A percentile compares a stretch with the other conserved stretches of the same genome.
Evolutionary conservation across 1,140 invertebrate species (phyloP).

Genomic region (Aphaenogaster rudis): DNA sequence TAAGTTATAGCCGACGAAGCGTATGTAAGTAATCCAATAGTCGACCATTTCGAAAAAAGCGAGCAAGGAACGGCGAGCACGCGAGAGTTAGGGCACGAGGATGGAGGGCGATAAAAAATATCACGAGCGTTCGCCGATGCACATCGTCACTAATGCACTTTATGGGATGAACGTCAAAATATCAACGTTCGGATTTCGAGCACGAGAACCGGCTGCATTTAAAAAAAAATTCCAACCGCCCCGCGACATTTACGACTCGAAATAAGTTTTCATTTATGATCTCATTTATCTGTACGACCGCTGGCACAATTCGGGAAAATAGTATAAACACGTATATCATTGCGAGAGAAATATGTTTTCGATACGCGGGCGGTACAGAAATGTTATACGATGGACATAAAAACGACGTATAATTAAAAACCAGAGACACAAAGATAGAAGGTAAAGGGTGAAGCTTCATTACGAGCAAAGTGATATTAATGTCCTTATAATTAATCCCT

Average conservation of each 20-base stretch:
- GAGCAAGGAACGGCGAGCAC: conserved; percentile 31
- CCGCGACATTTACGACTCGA: conserved; percentile 33
- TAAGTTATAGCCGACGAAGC: conserved; percentile 51
- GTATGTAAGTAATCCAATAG: conserved; percentile 63
- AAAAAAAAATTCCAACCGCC: conserved; percentile 40
- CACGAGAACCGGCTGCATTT: conserved; percentile 13
- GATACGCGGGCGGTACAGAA: neutral
- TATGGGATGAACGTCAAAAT: conserved; percentile 51
- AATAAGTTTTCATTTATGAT: conserved; percentile 55
- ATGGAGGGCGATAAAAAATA: conserved; percentile 57
- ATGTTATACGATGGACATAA: neutral
- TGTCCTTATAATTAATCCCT: neutral
- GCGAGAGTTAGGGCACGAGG: conserved; percentile 46
- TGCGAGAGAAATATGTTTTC: neutral
- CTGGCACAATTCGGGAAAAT: conserved; percentile 19
- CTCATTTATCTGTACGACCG: conserved; percentile 14
- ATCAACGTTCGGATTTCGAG: conserved; percentile 55
- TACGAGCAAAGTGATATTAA: conserved; percentile 21
- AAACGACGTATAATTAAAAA: conserved; percentile 13
- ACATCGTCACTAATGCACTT: conserved; percentile 60
- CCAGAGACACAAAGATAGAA: neutral
- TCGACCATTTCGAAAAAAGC: conserved; percentile 50
- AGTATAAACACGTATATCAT: neutral
- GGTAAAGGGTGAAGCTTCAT: neutral
- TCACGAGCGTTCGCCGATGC: conserved; percentile 47